Evolutionary conservation across 2,797 vertebrate genomes (phyloP).

Genomic region (Pteronotus mesoamericanus): DNA sequence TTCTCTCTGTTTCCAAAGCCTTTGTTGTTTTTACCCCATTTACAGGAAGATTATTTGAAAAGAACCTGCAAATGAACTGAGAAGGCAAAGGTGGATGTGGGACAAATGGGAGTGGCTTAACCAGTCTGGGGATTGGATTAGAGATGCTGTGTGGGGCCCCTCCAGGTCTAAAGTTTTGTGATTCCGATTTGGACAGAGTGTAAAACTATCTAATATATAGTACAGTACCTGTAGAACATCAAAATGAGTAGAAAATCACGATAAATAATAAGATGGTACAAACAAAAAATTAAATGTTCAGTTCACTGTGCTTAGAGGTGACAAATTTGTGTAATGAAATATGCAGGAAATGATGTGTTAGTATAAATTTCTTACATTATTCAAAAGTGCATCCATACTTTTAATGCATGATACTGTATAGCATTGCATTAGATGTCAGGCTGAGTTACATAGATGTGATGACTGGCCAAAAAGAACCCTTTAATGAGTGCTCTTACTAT

Average conservation of each 20-base stretch:
- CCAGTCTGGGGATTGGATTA: background rate
- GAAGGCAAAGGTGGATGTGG: background rate
- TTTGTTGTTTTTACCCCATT: background rate
- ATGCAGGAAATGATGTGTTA: slow-evolving; percentile 23
- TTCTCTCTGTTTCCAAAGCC: background rate
- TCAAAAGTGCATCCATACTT: background rate
- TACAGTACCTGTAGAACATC: background rate
- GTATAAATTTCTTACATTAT: slow-evolving; percentile 15
- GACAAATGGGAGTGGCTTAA: background rate
- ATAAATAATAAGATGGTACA: background rate
- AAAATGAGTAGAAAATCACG: background rate
- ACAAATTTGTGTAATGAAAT: background rate
- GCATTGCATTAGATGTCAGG: background rate
- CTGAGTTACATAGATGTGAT: background rate
- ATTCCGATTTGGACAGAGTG: background rate
- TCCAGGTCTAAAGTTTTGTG: background rate
- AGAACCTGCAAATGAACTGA: background rate
- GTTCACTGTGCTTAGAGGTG: background rate
- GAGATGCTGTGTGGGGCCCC: background rate
- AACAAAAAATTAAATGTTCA: slow-evolving; percentile 1
- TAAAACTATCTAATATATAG: background rate
- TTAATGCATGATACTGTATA: background rate
- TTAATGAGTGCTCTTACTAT: background rate
- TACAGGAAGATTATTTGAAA: slow-evolving; percentile 22
- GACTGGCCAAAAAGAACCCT: background rate